phyloP scores from a whole-genome alignment of 2,113 vertebrate genomes.

The Ploceus nigricollis region DNA sequence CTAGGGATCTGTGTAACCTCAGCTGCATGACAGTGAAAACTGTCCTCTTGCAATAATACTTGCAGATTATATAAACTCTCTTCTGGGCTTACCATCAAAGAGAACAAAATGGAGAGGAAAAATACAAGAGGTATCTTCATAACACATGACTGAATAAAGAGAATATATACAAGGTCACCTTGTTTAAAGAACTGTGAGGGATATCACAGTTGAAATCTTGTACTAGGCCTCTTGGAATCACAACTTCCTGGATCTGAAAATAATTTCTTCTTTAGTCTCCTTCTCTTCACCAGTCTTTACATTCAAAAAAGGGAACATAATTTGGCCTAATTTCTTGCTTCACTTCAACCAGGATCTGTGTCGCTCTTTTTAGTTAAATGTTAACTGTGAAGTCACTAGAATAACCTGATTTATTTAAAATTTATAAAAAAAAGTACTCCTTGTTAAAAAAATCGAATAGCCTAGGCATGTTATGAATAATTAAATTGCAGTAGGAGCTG shows the following conservation, averaged over 20 bases:
- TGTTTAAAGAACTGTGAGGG: not conserved
- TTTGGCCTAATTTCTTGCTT: not conserved
- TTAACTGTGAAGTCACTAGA: not conserved
- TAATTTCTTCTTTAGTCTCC: not conserved
- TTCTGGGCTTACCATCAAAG: slow-evolving; percentile 29
- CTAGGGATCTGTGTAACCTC: slow-evolving; percentile 1
- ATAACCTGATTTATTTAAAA: not conserved
- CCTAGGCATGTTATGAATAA: not conserved
- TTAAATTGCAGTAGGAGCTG: not conserved
- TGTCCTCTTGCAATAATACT: not conserved
- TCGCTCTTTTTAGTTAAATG: not conserved
- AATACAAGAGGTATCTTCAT: not conserved
- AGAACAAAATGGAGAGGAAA: not conserved
- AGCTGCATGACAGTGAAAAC: not conserved
- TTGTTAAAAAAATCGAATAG: not conserved
- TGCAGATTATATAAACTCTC: slow-evolving; percentile 2
- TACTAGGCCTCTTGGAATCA: not conserved
- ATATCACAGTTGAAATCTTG: not conserved
- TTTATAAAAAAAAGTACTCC: not conserved
- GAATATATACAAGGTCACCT: not conserved
- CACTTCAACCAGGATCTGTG: not conserved
- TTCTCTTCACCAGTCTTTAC: not conserved
- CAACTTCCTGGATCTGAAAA: not conserved
- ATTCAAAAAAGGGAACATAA: not conserved
- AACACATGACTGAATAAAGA: not conserved